These are phyloP conservation scores for Micromussa lordhowensis DNA, from an alignment of 92 coral and sea anemone genomes.

Conservation along the genomic window DNA sequence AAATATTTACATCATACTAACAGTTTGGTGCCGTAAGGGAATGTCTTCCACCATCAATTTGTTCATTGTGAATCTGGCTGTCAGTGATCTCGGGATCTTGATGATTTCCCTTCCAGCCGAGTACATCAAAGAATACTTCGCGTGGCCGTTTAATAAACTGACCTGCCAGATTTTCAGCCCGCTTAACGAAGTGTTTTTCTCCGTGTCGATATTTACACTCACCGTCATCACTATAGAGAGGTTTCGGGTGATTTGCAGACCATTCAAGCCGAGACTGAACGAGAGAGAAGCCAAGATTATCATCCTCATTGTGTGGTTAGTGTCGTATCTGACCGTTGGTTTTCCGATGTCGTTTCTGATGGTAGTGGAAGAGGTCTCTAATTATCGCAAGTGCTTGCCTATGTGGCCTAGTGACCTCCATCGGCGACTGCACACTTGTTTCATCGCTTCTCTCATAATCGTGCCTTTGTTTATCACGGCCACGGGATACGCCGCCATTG, in stretches of 20 bases:
- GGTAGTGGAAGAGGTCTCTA: slow-evolving; percentile 59
- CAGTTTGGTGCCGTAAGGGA: slow-evolving; percentile 72
- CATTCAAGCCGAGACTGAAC: slow-evolving; percentile 70
- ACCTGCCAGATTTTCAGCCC: slow-evolving; percentile 79
- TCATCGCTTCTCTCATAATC: slow-evolving; percentile 69
- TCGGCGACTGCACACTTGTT: slow-evolving; percentile 76
- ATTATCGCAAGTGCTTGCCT: slow-evolving; percentile 65
- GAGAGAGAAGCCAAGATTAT: slow-evolving; percentile 71
- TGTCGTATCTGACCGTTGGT: slow-evolving; percentile 80
- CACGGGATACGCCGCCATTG: slow-evolving; percentile 69
- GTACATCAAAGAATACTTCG: slow-evolving; percentile 70
- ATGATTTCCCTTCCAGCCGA: slow-evolving; percentile 80
- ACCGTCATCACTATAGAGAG: slow-evolving; percentile 84
- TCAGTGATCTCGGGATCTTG: slow-evolving; percentile 79
- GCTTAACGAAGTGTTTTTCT: slow-evolving; percentile 84
- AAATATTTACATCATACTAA: slow-evolving; percentile 73
- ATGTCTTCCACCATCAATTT: slow-evolving; percentile 80
- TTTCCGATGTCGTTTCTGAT: slow-evolving; percentile 82
- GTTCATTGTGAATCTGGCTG: slow-evolving; percentile 87
- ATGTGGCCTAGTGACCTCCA: slow-evolving; percentile 69
- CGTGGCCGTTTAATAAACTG: slow-evolving; percentile 82
- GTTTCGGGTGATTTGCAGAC: slow-evolving; percentile 78
- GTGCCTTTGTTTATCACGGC: slow-evolving; percentile 81
- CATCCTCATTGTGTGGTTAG: slow-evolving; percentile 70
- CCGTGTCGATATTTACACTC: slow-evolving; percentile 82